phyloP scores from a whole-genome alignment of 2,113 vertebrate genomes.

The Cervus canadensis region DNA sequence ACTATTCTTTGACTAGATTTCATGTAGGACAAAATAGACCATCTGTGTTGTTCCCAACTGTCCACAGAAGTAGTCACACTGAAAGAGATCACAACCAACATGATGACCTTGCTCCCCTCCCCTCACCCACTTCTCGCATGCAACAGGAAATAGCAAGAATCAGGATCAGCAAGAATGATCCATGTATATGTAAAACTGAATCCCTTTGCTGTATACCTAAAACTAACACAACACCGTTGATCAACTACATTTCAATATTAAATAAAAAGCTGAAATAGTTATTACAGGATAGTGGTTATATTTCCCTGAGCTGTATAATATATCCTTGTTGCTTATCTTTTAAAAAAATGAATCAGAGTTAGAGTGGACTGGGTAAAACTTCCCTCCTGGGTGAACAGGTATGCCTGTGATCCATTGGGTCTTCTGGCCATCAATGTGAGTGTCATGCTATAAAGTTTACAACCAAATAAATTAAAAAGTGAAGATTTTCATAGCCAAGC shows the following conservation, averaged over 20 bases:
- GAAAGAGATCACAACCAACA: not conserved
- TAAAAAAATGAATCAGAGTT: not conserved
- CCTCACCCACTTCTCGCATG: not conserved
- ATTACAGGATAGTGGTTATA: not conserved
- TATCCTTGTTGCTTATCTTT: not conserved
- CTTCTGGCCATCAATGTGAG: not conserved
- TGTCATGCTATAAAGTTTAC: not conserved
- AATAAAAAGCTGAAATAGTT: not conserved
- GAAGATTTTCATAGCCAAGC: not conserved
- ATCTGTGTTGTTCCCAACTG: not conserved
- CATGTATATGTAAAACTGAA: not conserved
- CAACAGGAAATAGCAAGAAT: not conserved
- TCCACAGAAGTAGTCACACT: not conserved
- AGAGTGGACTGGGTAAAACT: not conserved
- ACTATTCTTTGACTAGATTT: not conserved
- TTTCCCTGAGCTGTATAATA: not conserved
- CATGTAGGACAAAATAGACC: not conserved
- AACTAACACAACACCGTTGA: not conserved
- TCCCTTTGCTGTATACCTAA: not conserved
- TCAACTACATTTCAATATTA: not conserved
- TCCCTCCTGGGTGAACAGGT: not conserved
- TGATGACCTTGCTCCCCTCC: not conserved
- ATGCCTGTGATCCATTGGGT: not conserved
- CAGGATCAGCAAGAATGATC: not conserved
- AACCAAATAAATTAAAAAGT: not conserved